Evolutionary conservation across 1,140 invertebrate species (phyloP).

Genomic region (Teleogryllus occipitalis): DNA sequence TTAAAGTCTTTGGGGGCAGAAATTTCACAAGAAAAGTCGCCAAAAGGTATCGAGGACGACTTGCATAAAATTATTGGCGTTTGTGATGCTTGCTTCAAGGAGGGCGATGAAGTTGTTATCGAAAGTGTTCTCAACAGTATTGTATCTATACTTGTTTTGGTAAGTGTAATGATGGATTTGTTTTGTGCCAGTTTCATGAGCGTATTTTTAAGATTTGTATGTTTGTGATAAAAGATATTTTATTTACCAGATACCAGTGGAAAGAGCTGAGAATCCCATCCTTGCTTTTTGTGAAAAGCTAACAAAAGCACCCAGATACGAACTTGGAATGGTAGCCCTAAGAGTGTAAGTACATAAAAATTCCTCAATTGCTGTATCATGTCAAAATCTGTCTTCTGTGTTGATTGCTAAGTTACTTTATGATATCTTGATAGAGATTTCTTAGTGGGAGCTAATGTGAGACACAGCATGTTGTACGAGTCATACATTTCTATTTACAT

Average conservation of each 20-base stretch:
- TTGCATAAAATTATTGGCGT: slow-evolving; percentile 90
- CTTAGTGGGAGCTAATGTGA: too few species aligned
- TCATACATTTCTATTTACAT: too few species aligned
- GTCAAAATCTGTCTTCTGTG: too few species aligned
- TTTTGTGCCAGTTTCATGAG: background rate
- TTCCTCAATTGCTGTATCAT: too few species aligned
- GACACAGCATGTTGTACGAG: too few species aligned
- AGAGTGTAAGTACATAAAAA: slow-evolving; percentile 63
- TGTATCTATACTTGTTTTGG: slow-evolving; percentile 85
- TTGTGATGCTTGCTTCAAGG: slow-evolving; percentile 85
- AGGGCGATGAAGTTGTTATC: slow-evolving; percentile 68
- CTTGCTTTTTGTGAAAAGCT: slow-evolving; percentile 88
- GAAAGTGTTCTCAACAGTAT: slow-evolving; percentile 81
- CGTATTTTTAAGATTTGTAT: background rate
- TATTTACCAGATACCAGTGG: slow-evolving; percentile 60
- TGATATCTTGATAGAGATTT: too few species aligned
- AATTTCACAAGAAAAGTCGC: slow-evolving; percentile 81
- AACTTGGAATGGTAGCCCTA: slow-evolving; percentile 69
- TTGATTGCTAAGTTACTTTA: too few species aligned
- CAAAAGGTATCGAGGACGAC: slow-evolving; percentile 87
- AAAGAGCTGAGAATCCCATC: slow-evolving; percentile 84
- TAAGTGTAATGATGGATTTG: slow-evolving; percentile 36
- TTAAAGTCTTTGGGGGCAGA: slow-evolving; percentile 86
- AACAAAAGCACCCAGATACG: slow-evolving; percentile 78
- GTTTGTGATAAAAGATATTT: background rate